Evolutionary conservation across 2,113 vertebrate species (phyloP).

Genomic region (Pterocles orientalis): DNA sequence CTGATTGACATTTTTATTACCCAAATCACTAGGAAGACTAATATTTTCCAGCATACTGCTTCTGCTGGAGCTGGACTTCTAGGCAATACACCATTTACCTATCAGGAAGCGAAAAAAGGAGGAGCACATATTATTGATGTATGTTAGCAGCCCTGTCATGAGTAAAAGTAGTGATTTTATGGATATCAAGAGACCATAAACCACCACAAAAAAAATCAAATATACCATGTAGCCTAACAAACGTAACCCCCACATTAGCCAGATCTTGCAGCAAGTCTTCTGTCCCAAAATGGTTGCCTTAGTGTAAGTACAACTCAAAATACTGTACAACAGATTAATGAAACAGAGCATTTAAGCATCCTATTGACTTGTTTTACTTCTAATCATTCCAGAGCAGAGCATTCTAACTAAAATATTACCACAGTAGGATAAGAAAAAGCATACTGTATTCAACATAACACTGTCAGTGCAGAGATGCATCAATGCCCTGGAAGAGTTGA

Average conservation of each 20-base stretch:
- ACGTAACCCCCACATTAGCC: neutral
- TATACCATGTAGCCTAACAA: neutral
- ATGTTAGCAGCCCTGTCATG: neutral
- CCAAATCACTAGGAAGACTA: constrained; percentile 15
- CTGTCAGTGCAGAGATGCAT: neutral
- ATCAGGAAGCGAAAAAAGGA: constrained; percentile 1
- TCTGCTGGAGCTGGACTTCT: neutral
- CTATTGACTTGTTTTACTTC: neutral
- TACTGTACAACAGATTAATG: neutral
- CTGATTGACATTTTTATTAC: constrained; percentile 13
- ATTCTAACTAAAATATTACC: neutral
- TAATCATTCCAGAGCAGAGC: neutral
- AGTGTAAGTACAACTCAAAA: neutral
- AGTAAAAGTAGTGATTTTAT: constrained; percentile 25
- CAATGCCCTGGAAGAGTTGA: neutral
- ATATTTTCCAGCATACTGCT: neutral
- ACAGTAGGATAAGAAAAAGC: neutral
- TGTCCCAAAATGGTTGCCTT: neutral
- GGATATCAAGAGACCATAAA: neutral
- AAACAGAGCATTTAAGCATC: neutral
- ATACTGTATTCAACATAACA: neutral
- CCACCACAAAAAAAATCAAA: neutral
- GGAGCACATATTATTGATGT: neutral
- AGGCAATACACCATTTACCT: neutral
- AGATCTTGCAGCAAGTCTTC: neutral